These are phyloP conservation scores for Thalassaphorura encarpata DNA, from an alignment of 1,140 invertebrate genomes.

Conservation along the genomic window DNA sequence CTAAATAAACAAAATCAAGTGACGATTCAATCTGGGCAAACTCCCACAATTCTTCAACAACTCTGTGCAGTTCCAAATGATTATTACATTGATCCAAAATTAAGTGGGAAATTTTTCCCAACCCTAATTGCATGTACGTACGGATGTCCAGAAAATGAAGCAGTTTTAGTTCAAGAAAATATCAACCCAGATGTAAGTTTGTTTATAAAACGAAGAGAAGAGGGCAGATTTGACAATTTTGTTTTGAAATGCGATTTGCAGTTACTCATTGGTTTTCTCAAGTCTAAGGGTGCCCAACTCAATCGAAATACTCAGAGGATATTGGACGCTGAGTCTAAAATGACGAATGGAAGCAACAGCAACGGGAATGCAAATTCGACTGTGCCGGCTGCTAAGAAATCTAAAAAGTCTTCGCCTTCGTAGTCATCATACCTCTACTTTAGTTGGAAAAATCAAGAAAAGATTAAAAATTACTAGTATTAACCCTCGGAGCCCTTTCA, in stretches of 20 bases:
- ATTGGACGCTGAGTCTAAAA: too few relatives aligned
- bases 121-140: slow-evolving; percentile 71
- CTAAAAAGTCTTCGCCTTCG: too few relatives aligned
- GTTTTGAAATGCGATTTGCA: background rate
- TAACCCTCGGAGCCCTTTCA: too few relatives aligned
- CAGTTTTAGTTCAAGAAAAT: slow-evolving; percentile 66
- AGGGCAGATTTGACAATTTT: background rate
- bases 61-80: slow-evolving; percentile 79
- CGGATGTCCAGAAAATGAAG: slow-evolving; percentile 54
- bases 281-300: too few relatives aligned
- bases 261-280: too few relatives aligned
- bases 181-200: slow-evolving; percentile 38
- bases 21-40: slow-evolving; percentile 66
- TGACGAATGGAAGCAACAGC: too few relatives aligned
- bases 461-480: too few relatives aligned
- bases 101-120: slow-evolving; percentile 71
- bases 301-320: too few relatives aligned
- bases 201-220: slow-evolving; percentile 1
- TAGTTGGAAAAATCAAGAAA: too few relatives aligned
- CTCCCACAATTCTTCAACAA: slow-evolving; percentile 76
- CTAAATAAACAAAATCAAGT: slow-evolving; percentile 74
- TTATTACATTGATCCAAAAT: slow-evolving; percentile 67
- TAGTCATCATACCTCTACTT: too few relatives aligned
- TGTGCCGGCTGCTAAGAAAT: too few relatives aligned
- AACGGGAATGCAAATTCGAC: too few relatives aligned